Evolutionary conservation across 2,888 invertebrate genomes (phyloP).

Genomic region (Psylliodes chrysocephalus): DNA sequence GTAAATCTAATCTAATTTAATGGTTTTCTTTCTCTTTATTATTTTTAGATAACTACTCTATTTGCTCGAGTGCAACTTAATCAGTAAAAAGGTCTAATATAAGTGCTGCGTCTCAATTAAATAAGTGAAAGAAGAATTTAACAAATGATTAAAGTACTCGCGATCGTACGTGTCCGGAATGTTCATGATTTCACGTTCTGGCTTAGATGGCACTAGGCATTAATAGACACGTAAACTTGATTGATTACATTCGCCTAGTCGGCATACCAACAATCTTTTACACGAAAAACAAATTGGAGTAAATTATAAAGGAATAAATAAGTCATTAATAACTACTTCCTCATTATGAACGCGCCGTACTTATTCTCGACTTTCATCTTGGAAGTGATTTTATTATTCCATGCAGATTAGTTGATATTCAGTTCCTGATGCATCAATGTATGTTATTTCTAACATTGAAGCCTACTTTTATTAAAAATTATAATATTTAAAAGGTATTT

Average conservation of each 20-base stretch:
- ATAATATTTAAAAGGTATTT: too few relatives aligned
- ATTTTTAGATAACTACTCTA: too few relatives aligned
- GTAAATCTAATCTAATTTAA: too few relatives aligned
- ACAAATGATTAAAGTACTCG: conserved; percentile 43
- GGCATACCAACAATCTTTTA: conserved; percentile 47
- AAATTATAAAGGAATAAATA: conserved; percentile 39
- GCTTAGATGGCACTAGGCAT: conserved; percentile 52
- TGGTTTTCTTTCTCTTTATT: too few relatives aligned
- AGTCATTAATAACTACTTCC: conserved; percentile 39
- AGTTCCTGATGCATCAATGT: conserved; percentile 29
- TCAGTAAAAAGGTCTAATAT: background rate
- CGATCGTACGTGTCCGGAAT: conserved; percentile 42
- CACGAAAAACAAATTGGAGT: conserved; percentile 56
- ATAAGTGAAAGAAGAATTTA: conserved; percentile 35
- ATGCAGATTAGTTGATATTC: conserved; percentile 29
- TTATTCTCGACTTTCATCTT: conserved; percentile 32
- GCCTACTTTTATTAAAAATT: background rate
- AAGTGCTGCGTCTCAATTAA: conserved; percentile 18
- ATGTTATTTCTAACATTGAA: background rate
- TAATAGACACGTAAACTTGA: conserved; percentile 61
- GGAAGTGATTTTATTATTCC: conserved; percentile 28
- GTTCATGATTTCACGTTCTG: conserved; percentile 51
- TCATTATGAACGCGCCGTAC: conserved; percentile 29
- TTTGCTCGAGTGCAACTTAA: background rate
- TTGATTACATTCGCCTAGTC: conserved; percentile 54